Evolutionary conservation across 2,888 invertebrate species (phyloP).

Genomic region (Odontocolon sp.): DNA sequence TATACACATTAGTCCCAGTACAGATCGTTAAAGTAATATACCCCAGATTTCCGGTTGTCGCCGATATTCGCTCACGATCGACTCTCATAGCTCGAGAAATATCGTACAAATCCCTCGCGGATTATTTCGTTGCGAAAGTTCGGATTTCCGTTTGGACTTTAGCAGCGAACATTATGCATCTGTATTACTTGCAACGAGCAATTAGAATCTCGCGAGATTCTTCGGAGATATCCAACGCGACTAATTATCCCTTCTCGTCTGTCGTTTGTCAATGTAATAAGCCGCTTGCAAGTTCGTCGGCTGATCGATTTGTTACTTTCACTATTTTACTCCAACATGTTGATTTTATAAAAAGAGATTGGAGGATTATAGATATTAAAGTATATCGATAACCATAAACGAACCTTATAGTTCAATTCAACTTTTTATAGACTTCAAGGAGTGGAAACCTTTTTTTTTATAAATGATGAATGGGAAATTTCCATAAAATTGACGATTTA

Average conservation of each 20-base stretch:
- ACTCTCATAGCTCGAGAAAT: conserved; percentile 8
- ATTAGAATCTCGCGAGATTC: conserved; percentile 22
- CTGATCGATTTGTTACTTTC: conserved; percentile 46
- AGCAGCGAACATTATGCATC: not conserved
- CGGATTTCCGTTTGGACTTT: conserved; percentile 47
- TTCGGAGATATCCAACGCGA: conserved; percentile 30
- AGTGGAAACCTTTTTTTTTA: too few species aligned
- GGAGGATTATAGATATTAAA: not conserved
- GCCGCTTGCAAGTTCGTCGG: not conserved
- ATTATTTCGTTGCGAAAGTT: conserved; percentile 50
- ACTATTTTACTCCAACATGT: conserved; percentile 1
- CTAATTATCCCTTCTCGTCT: conserved; percentile 29
- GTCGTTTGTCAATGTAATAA: conserved; percentile 35
- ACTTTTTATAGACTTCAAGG: too few species aligned
- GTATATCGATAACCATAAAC: too few species aligned
- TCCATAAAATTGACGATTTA: not conserved
- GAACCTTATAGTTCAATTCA: too few species aligned
- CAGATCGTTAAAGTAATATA: conserved; percentile 56
- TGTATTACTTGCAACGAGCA: not conserved
- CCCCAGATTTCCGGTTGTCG: conserved; percentile 52
- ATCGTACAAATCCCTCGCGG: conserved; percentile 40
- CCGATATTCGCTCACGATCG: conserved; percentile 33
- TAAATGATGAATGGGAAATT: not conserved
- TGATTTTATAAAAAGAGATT: not conserved
- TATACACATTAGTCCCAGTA: not conserved